Percentiles rank a stretch among this genome's conserved stretches.
These are phyloP conservation scores for Alligator sinensis DNA, from an alignment of 2,113 vertebrate species.

Conservation along the genomic window DNA sequence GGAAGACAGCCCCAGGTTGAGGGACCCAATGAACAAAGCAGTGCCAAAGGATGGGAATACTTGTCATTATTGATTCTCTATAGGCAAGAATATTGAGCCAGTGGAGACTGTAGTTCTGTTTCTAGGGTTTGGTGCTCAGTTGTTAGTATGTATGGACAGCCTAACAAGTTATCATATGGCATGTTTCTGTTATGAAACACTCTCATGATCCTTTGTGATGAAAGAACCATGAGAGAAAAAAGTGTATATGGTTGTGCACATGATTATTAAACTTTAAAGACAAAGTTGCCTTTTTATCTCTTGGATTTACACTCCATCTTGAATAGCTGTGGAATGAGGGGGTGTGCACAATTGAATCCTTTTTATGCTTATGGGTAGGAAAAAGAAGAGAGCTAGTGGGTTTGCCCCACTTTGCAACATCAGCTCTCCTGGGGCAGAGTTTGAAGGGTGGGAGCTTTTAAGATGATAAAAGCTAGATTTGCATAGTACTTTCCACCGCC, in stretches of 20 bases:
- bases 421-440: neutral
- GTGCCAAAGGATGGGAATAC: neutral
- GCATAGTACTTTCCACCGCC: accelerated
- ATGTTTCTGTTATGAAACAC: neutral
- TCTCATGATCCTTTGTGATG: neutral
- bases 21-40: neutral
- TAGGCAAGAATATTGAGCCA: too few relatives aligned
- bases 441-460: neutral
- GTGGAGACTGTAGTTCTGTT: too few relatives aligned
- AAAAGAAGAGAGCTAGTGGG: neutral
- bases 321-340: neutral
- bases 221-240: neutral
- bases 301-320: neutral
- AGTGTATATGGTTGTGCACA: neutral
- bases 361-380: neutral
- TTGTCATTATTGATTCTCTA: too few relatives aligned
- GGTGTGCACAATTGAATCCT: neutral
- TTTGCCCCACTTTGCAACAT: neutral
- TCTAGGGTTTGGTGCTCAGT: too few relatives aligned
- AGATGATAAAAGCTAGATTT: neutral
- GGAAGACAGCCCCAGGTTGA: neutral
- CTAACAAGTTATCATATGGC: neutral
- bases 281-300: neutral
- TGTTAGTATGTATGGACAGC: neutral
- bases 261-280: neutral